Evolutionary conservation across 2,797 vertebrate species (phyloP).

Genomic region (Knipowitschia caucasica): DNA sequence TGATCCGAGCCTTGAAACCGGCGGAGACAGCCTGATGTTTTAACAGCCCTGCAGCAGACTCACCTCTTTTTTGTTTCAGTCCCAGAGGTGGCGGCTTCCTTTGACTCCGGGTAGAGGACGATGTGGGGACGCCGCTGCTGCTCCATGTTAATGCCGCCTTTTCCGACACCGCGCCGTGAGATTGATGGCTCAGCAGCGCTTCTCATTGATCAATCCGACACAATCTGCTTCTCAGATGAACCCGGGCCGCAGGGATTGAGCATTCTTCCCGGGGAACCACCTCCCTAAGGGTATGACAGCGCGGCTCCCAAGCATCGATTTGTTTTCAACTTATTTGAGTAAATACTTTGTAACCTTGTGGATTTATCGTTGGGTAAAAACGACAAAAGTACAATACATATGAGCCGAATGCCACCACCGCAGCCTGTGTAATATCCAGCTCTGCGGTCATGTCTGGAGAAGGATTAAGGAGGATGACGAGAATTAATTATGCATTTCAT

Average conservation of each 20-base stretch:
- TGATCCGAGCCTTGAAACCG: not conserved
- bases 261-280: slow-evolving; percentile 67
- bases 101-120: slow-evolving; percentile 71
- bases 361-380: slow-evolving; percentile 59
- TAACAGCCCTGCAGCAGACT: slow-evolving; percentile 51
- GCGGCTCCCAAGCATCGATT: slow-evolving; percentile 60
- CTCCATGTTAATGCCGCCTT: slow-evolving; percentile 75
- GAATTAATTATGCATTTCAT: slow-evolving; percentile 76
- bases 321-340: slow-evolving; percentile 74
- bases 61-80: slow-evolving; percentile 52
- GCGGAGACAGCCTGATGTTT: slow-evolving; percentile 36
- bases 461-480: slow-evolving; percentile 59
- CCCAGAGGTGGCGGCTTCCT: slow-evolving; percentile 58
- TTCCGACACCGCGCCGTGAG: slow-evolving; percentile 64
- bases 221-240: slow-evolving; percentile 78
- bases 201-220: slow-evolving; percentile 79
- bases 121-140: slow-evolving; percentile 66
- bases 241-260: slow-evolving; percentile 65
- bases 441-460: slow-evolving; percentile 50
- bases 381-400: slow-evolving; percentile 45
- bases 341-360: slow-evolving; percentile 76
- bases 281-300: slow-evolving; percentile 66
- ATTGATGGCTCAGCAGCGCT: slow-evolving; percentile 77
- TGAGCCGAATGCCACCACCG: slow-evolving; percentile 12
- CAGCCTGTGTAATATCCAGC: slow-evolving; percentile 42